Conservation (phyloP, 2,797 vertebrate genomes). For the Falco novaeseelandiae region DNA sequence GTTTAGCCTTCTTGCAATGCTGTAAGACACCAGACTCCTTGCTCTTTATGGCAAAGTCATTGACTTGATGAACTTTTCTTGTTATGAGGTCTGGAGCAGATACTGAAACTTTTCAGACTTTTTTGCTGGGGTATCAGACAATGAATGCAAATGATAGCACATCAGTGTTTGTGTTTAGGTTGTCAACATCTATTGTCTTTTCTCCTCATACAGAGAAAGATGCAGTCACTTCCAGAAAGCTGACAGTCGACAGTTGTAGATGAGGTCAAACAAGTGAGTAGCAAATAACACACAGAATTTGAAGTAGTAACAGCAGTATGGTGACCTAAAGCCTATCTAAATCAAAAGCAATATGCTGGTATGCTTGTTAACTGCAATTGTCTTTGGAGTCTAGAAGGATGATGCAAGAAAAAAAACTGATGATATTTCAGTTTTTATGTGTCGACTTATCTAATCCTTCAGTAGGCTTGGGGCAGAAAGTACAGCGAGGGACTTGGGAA, state of each 20-base stretch:
- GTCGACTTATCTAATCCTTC: not conserved
- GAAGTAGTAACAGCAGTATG: not conserved
- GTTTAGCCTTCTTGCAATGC: not conserved
- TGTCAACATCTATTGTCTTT: not conserved
- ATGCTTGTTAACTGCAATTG: not conserved
- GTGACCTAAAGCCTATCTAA: not conserved
- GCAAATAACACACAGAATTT: not conserved
- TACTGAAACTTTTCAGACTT: not conserved
- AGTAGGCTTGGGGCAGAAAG: not conserved
- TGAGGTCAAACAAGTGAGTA: not conserved
- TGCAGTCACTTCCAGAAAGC: not conserved
- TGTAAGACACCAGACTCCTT: not conserved
- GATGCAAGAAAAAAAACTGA: not conserved
- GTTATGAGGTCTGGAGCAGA: not conserved
- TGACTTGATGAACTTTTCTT: not conserved
- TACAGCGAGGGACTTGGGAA: not conserved
- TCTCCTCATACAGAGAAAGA: not conserved
- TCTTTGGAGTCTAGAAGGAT: not conserved
- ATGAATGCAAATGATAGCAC: not conserved
- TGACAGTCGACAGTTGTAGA: not conserved
- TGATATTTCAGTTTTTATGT: not conserved
- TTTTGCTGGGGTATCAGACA: not conserved
- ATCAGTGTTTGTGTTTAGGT: not conserved
- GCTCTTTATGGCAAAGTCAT: not conserved
- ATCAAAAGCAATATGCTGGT: not conserved